A percentile compares a stretch with the other conserved stretches of the same genome.
phyloP scores from a whole-genome alignment of 2,888 invertebrate genomes.

The Teleogryllus oceanicus region DNA sequence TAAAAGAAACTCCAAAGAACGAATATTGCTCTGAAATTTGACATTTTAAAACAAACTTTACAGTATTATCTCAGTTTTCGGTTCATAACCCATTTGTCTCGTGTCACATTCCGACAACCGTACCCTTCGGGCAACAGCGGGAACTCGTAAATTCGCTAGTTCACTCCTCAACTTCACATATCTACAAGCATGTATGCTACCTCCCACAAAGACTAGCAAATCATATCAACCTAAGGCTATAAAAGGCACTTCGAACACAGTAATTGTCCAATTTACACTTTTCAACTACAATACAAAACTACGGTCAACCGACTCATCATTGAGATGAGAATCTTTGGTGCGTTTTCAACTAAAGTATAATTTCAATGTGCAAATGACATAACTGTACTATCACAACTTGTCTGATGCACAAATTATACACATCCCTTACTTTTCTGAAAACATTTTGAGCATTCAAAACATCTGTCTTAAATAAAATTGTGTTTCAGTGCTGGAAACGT shows the following conservation, averaged over 20 bases:
- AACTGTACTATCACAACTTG: no score
- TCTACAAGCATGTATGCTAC: background rate
- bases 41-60: no score
- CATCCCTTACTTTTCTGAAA: background rate
- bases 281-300: background rate
- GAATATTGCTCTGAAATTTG: no score
- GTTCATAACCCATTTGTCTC: background rate
- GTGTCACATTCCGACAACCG: background rate
- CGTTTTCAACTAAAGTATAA: background rate
- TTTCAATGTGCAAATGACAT: background rate
- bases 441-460: background rate
- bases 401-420: background rate
- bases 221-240: no score
- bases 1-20: no score
- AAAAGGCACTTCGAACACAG: background rate
- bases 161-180: background rate
- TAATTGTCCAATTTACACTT: background rate
- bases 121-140: background rate
- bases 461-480: background rate
- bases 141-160: background rate
- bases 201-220: background rate
- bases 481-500: constrained; percentile 10
- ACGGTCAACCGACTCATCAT: background rate
- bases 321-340: background rate
- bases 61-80: no score